Conservation (phyloP, 2,888 invertebrate species). For the Eupithecia pulchellata region DNA sequence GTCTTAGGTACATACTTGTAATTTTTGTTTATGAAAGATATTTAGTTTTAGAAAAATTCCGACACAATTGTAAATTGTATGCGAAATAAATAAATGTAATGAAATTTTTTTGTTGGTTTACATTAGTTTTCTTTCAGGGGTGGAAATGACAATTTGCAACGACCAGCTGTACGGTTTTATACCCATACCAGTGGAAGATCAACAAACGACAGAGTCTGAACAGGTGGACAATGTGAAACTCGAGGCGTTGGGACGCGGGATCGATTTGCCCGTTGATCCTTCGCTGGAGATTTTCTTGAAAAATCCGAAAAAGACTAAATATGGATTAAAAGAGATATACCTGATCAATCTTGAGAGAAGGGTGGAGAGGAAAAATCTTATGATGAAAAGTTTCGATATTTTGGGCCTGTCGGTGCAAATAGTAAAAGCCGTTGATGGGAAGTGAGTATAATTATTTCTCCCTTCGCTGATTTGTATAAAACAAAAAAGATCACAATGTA, state of each 20-base stretch:
- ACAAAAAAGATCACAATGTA: too few species aligned
- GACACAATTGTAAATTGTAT: too few species aligned
- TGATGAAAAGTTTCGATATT: slow-evolving; percentile 92
- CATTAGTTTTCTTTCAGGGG: slow-evolving; percentile 20
- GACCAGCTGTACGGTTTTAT: slow-evolving; percentile 92
- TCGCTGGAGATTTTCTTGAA: slow-evolving; percentile 64
- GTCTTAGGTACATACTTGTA: too few species aligned
- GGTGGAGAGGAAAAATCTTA: slow-evolving; percentile 90
- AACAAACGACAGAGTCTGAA: slow-evolving; percentile 81
- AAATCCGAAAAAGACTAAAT: slow-evolving; percentile 84
- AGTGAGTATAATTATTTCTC: slow-evolving; percentile 73
- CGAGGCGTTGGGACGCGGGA: slow-evolving; percentile 88
- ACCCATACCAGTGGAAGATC: slow-evolving; percentile 91
- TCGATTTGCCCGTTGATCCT: slow-evolving; percentile 71
- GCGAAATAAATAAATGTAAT: too few species aligned
- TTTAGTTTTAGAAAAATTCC: too few species aligned
- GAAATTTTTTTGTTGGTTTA: background rate
- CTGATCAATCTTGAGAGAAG: slow-evolving; percentile 96
- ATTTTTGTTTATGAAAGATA: too few species aligned
- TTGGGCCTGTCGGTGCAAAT: slow-evolving; percentile 91
- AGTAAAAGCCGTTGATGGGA: slow-evolving; percentile 95
- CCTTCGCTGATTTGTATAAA: background rate
- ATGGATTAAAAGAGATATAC: slow-evolving; percentile 92
- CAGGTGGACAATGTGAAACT: slow-evolving; percentile 91
- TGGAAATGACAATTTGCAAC: slow-evolving; percentile 85